These are phyloP conservation scores for Epizoanthus stellaris DNA, from an alignment of 92 coral and sea anemone species.

Conservation along the genomic window DNA sequence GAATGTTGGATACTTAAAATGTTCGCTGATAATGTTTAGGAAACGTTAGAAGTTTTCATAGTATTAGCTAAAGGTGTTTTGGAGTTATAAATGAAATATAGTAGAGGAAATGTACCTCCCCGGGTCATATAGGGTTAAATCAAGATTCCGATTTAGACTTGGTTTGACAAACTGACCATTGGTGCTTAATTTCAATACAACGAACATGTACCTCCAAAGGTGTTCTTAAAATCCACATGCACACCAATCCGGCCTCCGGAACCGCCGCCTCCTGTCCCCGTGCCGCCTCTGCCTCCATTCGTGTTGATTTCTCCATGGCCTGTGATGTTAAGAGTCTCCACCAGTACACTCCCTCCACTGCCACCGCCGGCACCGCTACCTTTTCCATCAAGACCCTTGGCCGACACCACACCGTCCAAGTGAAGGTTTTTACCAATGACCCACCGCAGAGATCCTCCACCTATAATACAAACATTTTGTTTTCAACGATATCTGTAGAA, in stretches of 20 bases:
- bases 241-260: conserved; percentile 69
- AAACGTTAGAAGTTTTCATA: too few species aligned
- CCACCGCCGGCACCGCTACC: conserved; percentile 64
- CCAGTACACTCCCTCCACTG: conserved; percentile 69
- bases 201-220: conserved; percentile 54
- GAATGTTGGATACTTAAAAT: too few species aligned
- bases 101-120: too few species aligned
- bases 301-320: conserved; percentile 73
- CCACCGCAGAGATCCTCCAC: conserved; percentile 70
- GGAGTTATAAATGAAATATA: too few species aligned
- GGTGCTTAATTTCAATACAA: background rate
- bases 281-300: conserved; percentile 56
- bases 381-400: conserved; percentile 44
- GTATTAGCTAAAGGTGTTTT: too few species aligned
- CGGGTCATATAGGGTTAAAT: too few species aligned
- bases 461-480: conserved; percentile 11
- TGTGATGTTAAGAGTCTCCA: conserved; percentile 67
- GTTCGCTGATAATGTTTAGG: too few species aligned
- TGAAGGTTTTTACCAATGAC: conserved; percentile 55
- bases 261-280: conserved; percentile 63
- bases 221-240: conserved; percentile 71
- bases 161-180: too few species aligned
- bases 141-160: too few species aligned
- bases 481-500: background rate
- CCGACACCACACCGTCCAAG: conserved; percentile 65